phyloP scores from a whole-genome alignment of 2,797 vertebrate species.

The Acanthopagrus latus region DNA sequence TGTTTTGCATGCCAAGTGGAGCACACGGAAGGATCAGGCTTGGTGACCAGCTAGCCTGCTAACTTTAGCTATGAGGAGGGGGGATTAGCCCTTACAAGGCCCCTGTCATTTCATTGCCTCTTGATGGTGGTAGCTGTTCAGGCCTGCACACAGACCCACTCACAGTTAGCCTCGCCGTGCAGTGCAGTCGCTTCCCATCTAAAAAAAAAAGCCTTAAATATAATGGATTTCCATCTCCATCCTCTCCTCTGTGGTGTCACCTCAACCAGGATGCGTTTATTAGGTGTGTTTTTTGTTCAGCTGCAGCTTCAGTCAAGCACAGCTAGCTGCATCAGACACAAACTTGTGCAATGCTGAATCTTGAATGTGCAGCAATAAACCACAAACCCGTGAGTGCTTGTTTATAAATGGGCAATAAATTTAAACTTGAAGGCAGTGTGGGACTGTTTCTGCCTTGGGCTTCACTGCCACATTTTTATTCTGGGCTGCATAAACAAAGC shows the following conservation, averaged over 20 bases:
- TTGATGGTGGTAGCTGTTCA: constrained; percentile 61
- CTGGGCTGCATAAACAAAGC: constrained; percentile 80
- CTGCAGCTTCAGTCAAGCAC: constrained; percentile 30
- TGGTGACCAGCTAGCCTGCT: constrained; percentile 71
- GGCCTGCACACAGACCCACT: constrained; percentile 51
- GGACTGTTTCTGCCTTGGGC: constrained; percentile 55
- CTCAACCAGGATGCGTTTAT: constrained; percentile 17
- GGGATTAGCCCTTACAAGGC: constrained; percentile 80
- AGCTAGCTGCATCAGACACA: constrained; percentile 31
- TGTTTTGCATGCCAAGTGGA: constrained; percentile 19
- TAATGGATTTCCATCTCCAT: constrained; percentile 9
- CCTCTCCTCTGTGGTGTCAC: constrained; percentile 27
- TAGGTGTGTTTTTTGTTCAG: neutral
- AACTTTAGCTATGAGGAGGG: constrained; percentile 70
- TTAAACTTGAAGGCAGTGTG: constrained; percentile 47
- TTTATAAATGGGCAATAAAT: constrained; percentile 56
- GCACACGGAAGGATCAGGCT: constrained; percentile 20
- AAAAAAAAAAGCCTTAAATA: neutral
- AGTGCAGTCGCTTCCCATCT: constrained; percentile 12
- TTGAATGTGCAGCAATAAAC: constrained; percentile 49
- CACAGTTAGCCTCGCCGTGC: constrained; percentile 29
- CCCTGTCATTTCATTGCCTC: constrained; percentile 75
- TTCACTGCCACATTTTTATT: constrained; percentile 77
- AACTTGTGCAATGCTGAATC: constrained; percentile 40
- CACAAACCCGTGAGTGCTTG: constrained; percentile 50